A percentile compares a stretch with the other conserved stretches of the same genome.
These are phyloP conservation scores for Rallus crepitans DNA, from an alignment of 2,797 vertebrate genomes.

Conservation along the genomic window DNA sequence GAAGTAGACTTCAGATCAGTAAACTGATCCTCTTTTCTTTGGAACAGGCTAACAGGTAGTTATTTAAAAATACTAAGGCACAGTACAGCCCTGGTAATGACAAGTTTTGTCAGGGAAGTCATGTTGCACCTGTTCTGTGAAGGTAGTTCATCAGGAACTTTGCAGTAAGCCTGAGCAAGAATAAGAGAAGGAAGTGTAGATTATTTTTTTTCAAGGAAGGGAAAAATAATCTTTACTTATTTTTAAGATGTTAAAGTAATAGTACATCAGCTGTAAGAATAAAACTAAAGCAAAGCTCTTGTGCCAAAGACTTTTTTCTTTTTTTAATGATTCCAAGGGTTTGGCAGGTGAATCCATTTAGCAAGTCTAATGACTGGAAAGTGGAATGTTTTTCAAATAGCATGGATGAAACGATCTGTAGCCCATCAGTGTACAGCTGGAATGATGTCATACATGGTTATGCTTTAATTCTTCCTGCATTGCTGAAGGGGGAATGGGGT, in stretches of 20 bases:
- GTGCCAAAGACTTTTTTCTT: neutral
- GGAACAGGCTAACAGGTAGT: neutral
- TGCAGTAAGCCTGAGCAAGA: neutral
- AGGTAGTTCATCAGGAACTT: neutral
- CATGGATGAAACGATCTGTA: constrained; percentile 67
- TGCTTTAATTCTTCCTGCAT: constrained; percentile 77
- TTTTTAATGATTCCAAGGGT: constrained; percentile 46
- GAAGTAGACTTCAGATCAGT: constrained; percentile 32
- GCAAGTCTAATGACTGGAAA: constrained; percentile 74
- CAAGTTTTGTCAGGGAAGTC: constrained; percentile 1
- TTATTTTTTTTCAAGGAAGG: neutral
- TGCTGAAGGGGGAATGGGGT: constrained; percentile 57
- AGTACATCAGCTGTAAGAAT: neutral
- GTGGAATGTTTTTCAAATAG: constrained; percentile 74
- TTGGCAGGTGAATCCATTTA: constrained; percentile 70
- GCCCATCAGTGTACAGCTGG: constrained; percentile 69
- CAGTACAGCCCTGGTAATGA: neutral
- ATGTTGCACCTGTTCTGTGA: neutral
- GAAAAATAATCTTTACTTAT: neutral
- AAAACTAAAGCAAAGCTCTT: neutral
- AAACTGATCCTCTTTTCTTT: neutral
- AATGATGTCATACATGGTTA: constrained; percentile 79
- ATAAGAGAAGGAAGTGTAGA: neutral
- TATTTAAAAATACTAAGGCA: neutral
- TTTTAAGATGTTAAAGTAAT: neutral